A percentile compares a stretch with the other conserved stretches of the same genome.
phyloP scores from a whole-genome alignment of 1,140 invertebrate genomes.

The Cydia splendana region DNA sequence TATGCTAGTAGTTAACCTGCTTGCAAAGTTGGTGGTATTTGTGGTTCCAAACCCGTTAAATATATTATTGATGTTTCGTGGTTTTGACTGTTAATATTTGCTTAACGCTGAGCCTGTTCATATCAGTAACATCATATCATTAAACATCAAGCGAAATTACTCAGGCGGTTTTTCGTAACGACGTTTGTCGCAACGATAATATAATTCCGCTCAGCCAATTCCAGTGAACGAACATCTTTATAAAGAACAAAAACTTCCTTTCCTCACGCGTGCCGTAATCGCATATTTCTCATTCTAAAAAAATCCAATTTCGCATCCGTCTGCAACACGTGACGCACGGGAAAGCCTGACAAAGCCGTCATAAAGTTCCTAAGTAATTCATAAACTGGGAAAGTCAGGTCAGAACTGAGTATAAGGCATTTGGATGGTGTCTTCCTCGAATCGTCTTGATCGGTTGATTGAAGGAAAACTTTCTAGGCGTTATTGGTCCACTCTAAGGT shows the following conservation, averaged over 20 bases:
- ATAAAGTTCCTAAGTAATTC: constrained; percentile 74
- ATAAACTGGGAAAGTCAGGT: constrained; percentile 55
- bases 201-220: constrained; percentile 6
- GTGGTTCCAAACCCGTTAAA: no score
- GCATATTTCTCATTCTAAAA: constrained; percentile 60
- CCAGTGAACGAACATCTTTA: neutral
- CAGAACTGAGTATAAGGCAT: neutral
- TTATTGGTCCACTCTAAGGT: no score
- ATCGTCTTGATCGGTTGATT: neutral
- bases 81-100: no score
- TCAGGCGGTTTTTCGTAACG: no score
- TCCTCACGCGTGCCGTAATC: constrained; percentile 41
- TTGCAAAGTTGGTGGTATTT: no score
- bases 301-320: constrained; percentile 76
- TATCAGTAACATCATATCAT: no score
- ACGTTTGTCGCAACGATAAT: neutral
- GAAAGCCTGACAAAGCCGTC: constrained; percentile 67
- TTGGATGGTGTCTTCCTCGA: constrained; percentile 54
- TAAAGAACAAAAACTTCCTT: constrained; percentile 9
- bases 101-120: no score
- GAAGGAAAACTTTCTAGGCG: neutral
- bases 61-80: no score
- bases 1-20: no score
- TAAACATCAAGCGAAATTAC: no score
- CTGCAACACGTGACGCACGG: constrained; percentile 69